Conservation (phyloP, 2,888 invertebrate genomes). For the Drosophila fulvimacula region DNA sequence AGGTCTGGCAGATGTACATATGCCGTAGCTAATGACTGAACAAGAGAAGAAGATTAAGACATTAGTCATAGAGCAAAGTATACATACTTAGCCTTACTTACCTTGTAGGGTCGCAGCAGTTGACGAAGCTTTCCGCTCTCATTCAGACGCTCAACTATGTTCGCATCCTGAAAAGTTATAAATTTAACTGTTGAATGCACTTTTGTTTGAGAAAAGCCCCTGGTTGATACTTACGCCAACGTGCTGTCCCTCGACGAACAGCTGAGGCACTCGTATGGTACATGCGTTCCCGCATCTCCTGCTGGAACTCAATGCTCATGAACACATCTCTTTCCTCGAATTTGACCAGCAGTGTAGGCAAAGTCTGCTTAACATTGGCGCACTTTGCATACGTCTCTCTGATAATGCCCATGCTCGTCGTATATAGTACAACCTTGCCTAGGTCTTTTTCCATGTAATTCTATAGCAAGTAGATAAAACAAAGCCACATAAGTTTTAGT, state of each 20-base stretch:
- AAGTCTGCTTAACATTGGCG: conserved; percentile 95
- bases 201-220: neutral
- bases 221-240: conserved; percentile 87
- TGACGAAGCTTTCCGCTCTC: conserved; percentile 96
- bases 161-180: conserved; percentile 87
- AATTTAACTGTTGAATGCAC: neutral
- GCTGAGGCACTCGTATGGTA: conserved; percentile 93
- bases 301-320: conserved; percentile 95
- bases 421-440: conserved; percentile 96
- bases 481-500: neutral
- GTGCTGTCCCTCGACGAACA: conserved; percentile 96
- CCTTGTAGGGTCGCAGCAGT: conserved; percentile 94
- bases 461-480: conserved; percentile 85
- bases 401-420: conserved; percentile 97
- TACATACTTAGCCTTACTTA: conserved; percentile 7
- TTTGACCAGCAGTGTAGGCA: conserved; percentile 94
- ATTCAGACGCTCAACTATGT: conserved; percentile 95
- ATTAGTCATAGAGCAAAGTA: neutral
- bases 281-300: conserved; percentile 94
- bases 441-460: conserved; percentile 96
- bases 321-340: conserved; percentile 97
- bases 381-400: conserved; percentile 96
- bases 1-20: conserved; percentile 93
- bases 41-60: neutral
- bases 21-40: conserved; percentile 90